phyloP scores from a whole-genome alignment of 1,140 invertebrate species.

The Pseudomyrmex dendroicus region DNA sequence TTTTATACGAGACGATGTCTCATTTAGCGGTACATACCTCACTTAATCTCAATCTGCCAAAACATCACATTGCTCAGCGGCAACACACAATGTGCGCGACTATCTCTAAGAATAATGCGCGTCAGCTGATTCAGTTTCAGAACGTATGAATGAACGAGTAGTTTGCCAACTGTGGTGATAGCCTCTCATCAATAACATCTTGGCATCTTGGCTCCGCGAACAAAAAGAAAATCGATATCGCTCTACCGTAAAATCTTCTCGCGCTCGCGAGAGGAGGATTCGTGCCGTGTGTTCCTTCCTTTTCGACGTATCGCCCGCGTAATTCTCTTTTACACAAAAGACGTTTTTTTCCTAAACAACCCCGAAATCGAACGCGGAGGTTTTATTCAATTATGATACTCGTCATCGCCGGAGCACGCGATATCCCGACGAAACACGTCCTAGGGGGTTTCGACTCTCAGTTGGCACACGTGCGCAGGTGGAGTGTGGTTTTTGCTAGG shows the following conservation, averaged over 20 bases:
- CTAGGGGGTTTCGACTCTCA: slow-evolving; percentile 71
- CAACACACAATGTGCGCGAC: slow-evolving; percentile 22
- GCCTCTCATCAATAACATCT: slow-evolving; percentile 42
- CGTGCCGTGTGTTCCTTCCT: too few species aligned
- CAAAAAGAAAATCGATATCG: background rate
- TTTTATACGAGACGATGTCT: background rate
- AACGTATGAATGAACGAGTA: slow-evolving; percentile 51
- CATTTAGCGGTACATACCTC: background rate
- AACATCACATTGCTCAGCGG: background rate
- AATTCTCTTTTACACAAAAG: too few species aligned
- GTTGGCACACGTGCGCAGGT: slow-evolving; percentile 79
- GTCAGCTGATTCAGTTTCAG: slow-evolving; percentile 49
- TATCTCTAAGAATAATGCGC: slow-evolving; percentile 52
- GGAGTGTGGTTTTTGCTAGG: slow-evolving; percentile 70
- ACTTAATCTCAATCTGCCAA: slow-evolving; percentile 37
- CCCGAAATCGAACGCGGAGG: slow-evolving; percentile 7
- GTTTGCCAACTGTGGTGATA: slow-evolving; percentile 45
- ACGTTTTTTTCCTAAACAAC: background rate
- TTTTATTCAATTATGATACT: slow-evolving; percentile 68
- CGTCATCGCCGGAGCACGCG: slow-evolving; percentile 54
- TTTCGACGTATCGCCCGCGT: too few species aligned
- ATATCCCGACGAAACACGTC: slow-evolving; percentile 66
- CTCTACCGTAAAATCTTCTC: background rate
- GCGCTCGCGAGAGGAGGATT: background rate
- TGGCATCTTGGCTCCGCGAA: slow-evolving; percentile 7